phyloP scores from a whole-genome alignment of 2,797 vertebrate species.

The Xenentodon cancila region DNA sequence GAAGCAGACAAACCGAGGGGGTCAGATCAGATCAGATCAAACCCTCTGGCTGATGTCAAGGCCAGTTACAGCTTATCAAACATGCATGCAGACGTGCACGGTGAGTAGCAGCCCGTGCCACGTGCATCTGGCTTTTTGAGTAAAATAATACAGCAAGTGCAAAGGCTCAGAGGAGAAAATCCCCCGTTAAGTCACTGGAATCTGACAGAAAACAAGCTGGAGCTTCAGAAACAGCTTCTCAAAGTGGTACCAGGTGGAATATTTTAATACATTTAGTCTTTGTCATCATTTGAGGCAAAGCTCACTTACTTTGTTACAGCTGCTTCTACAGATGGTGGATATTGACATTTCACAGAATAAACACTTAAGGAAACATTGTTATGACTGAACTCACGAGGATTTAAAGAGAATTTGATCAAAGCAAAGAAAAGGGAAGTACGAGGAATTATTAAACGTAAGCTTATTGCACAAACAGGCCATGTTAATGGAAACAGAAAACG shows the following conservation, averaged over 20 bases:
- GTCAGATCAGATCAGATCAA: slow-evolving; percentile 31
- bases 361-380: too few relatives aligned
- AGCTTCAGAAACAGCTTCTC: slow-evolving; percentile 3
- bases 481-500: too few relatives aligned
- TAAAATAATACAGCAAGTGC: slow-evolving; percentile 43
- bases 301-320: background rate
- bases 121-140: slow-evolving; percentile 41
- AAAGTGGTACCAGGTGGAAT: background rate
- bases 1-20: slow-evolving; percentile 22
- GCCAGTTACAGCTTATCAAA: slow-evolving; percentile 33
- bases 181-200: slow-evolving; percentile 16
- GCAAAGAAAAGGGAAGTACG: background rate
- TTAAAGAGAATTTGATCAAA: background rate
- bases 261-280: background rate
- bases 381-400: background rate
- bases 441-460: too few relatives aligned
- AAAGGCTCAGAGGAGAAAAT: slow-evolving; percentile 15
- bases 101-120: slow-evolving; percentile 30
- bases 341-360: too few relatives aligned
- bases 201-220: slow-evolving; percentile 21
- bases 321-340: too few relatives aligned
- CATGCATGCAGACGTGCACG: slow-evolving; percentile 13
- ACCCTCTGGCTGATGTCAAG: slow-evolving; percentile 51
- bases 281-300: background rate
- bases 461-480: too few relatives aligned